phyloP scores from a whole-genome alignment of 2,797 vertebrate genomes.

The Benthosema pterotum region DNA sequence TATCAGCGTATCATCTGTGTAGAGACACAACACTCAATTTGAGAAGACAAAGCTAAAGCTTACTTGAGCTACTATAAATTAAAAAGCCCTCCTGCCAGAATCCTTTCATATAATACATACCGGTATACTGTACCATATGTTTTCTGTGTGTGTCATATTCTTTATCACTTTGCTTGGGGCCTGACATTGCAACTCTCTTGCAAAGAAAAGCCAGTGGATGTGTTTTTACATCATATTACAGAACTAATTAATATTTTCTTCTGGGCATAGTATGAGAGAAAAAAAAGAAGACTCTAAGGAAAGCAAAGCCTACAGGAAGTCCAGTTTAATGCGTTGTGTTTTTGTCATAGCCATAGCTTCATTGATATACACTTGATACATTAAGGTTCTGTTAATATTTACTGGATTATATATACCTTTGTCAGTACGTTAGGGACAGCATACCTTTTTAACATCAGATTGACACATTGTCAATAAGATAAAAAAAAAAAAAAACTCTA shows the following conservation, averaged over 20 bases:
- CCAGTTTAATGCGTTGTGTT: neutral
- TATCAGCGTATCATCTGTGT: conserved; percentile 26
- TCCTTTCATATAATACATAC: conserved; percentile 22
- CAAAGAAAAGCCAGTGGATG: conserved; percentile 38
- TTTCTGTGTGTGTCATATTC: conserved; percentile 32
- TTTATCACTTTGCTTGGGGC: conserved; percentile 37
- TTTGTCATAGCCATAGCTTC: too few relatives aligned
- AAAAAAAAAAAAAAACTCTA: too few relatives aligned
- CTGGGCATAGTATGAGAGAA: conserved; percentile 28
- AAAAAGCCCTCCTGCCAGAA: conserved; percentile 2
- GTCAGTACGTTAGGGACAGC: too few relatives aligned
- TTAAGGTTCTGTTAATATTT: neutral
- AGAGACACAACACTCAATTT: conserved; percentile 30
- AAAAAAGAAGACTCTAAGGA: conserved; percentile 29
- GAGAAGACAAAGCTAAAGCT: conserved; percentile 58
- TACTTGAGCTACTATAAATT: conserved; percentile 40
- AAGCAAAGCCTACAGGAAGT: neutral
- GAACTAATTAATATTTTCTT: conserved; percentile 12
- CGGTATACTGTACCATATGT: conserved; percentile 11
- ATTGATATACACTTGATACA: neutral
- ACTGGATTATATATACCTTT: too few relatives aligned
- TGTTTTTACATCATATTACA: conserved; percentile 46
- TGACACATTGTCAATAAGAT: too few relatives aligned
- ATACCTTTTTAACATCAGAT: too few relatives aligned
- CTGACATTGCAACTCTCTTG: conserved; percentile 53